A percentile compares a stretch with the other conserved stretches of the same genome.
These are phyloP conservation scores for Amphipoea lucens DNA, from an alignment of 2,888 invertebrate species.

Conservation along the genomic window DNA sequence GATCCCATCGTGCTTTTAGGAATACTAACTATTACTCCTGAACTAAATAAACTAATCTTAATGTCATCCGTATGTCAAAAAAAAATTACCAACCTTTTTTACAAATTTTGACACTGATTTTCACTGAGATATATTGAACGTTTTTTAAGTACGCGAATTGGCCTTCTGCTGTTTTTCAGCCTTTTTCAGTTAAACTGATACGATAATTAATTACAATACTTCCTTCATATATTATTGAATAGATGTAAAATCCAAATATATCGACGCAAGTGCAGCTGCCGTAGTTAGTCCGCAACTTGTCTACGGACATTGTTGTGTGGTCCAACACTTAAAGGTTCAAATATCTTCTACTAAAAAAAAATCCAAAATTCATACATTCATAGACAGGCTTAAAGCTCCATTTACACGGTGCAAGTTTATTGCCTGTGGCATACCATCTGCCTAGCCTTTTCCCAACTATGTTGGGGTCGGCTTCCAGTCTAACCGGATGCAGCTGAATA, in stretches of 20 bases:
- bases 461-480: too few relatives aligned
- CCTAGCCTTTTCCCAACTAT: background rate
- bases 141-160: background rate
- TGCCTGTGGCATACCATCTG: background rate
- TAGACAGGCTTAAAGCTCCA: background rate
- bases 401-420: background rate
- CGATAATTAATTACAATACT: constrained; percentile 2
- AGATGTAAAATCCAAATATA: constrained; percentile 75
- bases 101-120: background rate
- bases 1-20: too few relatives aligned
- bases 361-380: background rate
- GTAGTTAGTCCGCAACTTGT: constrained; percentile 77
- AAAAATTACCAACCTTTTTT: background rate
- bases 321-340: constrained; percentile 40
- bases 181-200: too few relatives aligned
- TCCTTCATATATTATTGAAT: constrained; percentile 35
- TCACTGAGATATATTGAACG: background rate
- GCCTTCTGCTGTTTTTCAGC: background rate
- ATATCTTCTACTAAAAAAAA: background rate
- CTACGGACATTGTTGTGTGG: constrained; percentile 59
- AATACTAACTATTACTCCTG: too few relatives aligned
- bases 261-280: constrained; percentile 77
- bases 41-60: too few relatives aligned
- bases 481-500: too few relatives aligned
- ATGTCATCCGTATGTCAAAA: background rate